A percentile compares a stretch with the other conserved stretches of the same genome.
phyloP scores from a whole-genome alignment of 2,888 invertebrate genomes.

The Lissocephala sabroskyi region DNA sequence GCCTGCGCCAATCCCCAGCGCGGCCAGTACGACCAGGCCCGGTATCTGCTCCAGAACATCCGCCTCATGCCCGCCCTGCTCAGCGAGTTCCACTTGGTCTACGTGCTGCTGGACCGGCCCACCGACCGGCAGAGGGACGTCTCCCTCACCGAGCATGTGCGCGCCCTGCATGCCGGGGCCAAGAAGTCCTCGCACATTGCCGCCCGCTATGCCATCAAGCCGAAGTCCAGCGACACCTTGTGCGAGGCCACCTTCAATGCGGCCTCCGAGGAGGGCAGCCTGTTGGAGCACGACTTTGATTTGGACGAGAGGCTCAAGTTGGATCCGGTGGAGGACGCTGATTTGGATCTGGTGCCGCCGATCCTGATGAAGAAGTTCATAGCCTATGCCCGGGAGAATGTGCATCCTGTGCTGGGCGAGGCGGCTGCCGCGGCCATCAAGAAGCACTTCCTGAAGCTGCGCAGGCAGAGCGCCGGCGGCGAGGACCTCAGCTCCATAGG shows the following conservation, averaged over 20 bases:
- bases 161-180: constrained; percentile 80
- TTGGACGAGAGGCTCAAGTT: constrained; percentile 53
- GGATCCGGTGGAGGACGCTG: constrained; percentile 73
- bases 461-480: constrained; percentile 71
- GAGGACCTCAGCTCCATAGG: constrained; percentile 85
- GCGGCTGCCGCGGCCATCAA: constrained; percentile 83
- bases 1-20: constrained; percentile 95
- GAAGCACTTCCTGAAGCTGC: constrained; percentile 85
- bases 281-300: constrained; percentile 67
- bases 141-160: constrained; percentile 77
- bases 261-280: constrained; percentile 41
- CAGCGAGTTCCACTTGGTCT: constrained; percentile 94
- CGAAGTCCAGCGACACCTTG: constrained; percentile 69
- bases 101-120: constrained; percentile 90
- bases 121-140: constrained; percentile 75
- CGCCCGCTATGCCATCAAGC: constrained; percentile 67
- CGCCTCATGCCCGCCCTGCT: constrained; percentile 88
- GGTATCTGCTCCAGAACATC: constrained; percentile 91
- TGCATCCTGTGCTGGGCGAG: constrained; percentile 82
- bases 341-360: constrained; percentile 82
- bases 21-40: constrained; percentile 90
- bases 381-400: constrained; percentile 90
- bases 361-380: constrained; percentile 90
- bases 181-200: constrained; percentile 56
- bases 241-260: constrained; percentile 23